phyloP scores from a whole-genome alignment of 2,888 invertebrate species.

The Octonoba sinensis region DNA sequence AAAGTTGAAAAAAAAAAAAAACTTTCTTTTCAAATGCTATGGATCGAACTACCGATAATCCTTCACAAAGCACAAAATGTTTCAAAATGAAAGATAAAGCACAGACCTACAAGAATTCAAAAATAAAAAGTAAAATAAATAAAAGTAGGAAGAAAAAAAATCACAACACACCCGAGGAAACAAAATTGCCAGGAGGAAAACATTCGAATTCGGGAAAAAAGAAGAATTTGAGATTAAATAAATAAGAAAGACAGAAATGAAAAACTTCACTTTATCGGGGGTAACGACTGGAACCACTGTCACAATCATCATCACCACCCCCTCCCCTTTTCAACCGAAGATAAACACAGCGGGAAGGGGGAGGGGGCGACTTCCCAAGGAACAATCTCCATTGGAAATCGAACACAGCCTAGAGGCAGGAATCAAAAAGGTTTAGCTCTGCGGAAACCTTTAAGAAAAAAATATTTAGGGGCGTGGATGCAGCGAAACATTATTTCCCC shows the following conservation, averaged over 20 bases:
- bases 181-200: background rate
- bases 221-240: conserved; percentile 20
- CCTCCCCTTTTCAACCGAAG: conserved; percentile 5
- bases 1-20: no score
- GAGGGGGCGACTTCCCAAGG: conserved; percentile 14
- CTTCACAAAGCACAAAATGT: conserved; percentile 25
- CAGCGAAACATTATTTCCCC: conserved; percentile 24
- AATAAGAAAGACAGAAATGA: conserved; percentile 15
- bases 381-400: conserved; percentile 56
- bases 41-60: conserved; percentile 48
- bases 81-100: conserved; percentile 21
- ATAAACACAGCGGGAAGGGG: conserved; percentile 9
- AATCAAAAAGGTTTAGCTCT: conserved; percentile 48
- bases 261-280: conserved; percentile 33
- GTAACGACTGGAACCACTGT: conserved; percentile 56
- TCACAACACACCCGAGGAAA: no score
- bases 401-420: conserved; percentile 42
- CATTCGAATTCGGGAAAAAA: conserved; percentile 39
- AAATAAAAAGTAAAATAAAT: conserved; percentile 1
- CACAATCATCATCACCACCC: conserved; percentile 59
- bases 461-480: background rate
- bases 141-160: no score
- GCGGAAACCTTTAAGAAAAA: conserved; percentile 13
- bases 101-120: no score
- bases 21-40: no score